Percentiles rank a stretch among this genome's conserved stretches.
Conservation (phyloP, 2,113 vertebrate species). For the Macaca nemestrina region DNA sequence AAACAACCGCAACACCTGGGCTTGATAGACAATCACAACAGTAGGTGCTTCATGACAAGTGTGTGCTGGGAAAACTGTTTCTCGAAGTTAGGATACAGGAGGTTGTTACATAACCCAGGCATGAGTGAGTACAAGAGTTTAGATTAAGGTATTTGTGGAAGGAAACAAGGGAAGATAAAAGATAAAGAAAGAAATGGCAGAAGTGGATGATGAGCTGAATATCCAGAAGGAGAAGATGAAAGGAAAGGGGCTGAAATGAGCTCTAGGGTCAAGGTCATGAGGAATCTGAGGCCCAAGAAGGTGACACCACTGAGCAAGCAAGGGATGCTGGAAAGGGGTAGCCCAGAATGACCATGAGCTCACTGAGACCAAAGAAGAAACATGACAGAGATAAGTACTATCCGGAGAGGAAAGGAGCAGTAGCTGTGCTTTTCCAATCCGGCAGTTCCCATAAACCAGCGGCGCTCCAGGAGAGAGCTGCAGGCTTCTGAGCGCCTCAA, state of each 20-base stretch:
- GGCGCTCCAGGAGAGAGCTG: neutral
- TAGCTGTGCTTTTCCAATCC: neutral
- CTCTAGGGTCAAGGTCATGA: neutral
- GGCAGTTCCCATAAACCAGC: neutral
- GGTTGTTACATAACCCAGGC: neutral
- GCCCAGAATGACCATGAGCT: neutral
- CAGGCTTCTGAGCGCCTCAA: neutral
- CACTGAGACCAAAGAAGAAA: neutral
- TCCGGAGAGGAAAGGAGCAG: neutral
- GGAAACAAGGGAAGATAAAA: neutral
- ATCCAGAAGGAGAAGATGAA: neutral
- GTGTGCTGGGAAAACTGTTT: neutral
- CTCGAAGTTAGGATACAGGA: neutral
- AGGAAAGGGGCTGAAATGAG: neutral
- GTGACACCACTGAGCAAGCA: neutral
- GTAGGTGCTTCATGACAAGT: neutral
- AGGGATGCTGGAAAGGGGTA: neutral
- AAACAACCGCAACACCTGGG: neutral
- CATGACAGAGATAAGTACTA: neutral
- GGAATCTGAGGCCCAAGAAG: neutral
- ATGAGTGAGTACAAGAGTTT: rapidly evolving
- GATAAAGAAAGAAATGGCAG: neutral
- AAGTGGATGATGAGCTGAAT: neutral
- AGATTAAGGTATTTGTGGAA: neutral
- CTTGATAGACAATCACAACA: neutral